Evolutionary conservation across 2,113 vertebrate genomes (phyloP).

Genomic region (human (Homo sapiens)): GRCh38 chr11:114244501-114245000

Average conservation of each 20-base stretch:
- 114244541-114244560: neutral
- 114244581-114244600: neutral
- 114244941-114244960: constrained; percentile 79
- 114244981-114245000: constrained; percentile 79
- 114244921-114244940: constrained; percentile 70
- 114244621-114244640: neutral
- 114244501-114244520: constrained; percentile 65
- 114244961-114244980: constrained; percentile 78
- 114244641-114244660: too few species aligned
- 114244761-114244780: constrained; percentile 56
- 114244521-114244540: neutral
- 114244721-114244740: constrained; percentile 48
- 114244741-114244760: constrained; percentile 73
- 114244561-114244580: neutral
- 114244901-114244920: constrained; percentile 65
- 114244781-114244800: constrained; percentile 54
- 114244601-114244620: neutral
- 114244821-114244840: neutral
- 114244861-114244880: neutral
- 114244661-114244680: constrained; percentile 6
- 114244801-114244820: neutral
- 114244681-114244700: constrained; percentile 39
- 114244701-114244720: constrained; percentile 70
- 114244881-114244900: constrained; percentile 24
- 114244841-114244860: accelerated